Conservation (phyloP, 1,140 invertebrate species). For the Drosophila ogumai region DNA sequence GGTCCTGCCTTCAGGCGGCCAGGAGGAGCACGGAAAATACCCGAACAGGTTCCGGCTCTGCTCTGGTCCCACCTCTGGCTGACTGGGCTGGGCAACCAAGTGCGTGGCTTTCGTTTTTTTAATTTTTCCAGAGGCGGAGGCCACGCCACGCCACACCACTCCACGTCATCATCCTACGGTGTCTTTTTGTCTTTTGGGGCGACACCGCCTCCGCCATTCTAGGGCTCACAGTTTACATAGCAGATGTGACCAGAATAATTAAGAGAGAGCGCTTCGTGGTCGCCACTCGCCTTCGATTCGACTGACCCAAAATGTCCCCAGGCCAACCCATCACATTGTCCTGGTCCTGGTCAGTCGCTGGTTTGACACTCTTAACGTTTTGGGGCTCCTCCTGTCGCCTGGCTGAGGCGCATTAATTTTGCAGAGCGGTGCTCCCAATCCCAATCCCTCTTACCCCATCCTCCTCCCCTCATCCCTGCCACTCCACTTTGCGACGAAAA, state of each 20-base stretch:
- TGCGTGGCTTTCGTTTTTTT: constrained; percentile 58
- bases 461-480: neutral
- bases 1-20: constrained; percentile 24
- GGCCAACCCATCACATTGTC: constrained; percentile 2
- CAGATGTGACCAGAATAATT: constrained; percentile 80
- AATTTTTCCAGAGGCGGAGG: constrained; percentile 38
- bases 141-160: neutral
- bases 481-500: constrained; percentile 31
- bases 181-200: constrained; percentile 40
- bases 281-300: constrained; percentile 25
- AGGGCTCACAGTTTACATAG: constrained; percentile 69
- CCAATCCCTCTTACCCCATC: neutral
- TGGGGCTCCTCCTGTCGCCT: constrained; percentile 25
- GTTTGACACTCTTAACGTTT: constrained; percentile 43
- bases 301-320: constrained; percentile 56
- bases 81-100: constrained; percentile 4
- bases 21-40: constrained; percentile 12
- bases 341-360: constrained; percentile 20
- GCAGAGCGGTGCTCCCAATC: constrained; percentile 13
- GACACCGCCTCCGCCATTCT: constrained; percentile 21
- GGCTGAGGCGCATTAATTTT: constrained; percentile 59
- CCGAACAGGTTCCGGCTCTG: constrained; percentile 10
- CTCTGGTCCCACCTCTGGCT: neutral
- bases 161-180: constrained; percentile 7
- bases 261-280: constrained; percentile 54